phyloP scores from a whole-genome alignment of 1,140 invertebrate genomes.

The Rhopalosiphum padi region DNA sequence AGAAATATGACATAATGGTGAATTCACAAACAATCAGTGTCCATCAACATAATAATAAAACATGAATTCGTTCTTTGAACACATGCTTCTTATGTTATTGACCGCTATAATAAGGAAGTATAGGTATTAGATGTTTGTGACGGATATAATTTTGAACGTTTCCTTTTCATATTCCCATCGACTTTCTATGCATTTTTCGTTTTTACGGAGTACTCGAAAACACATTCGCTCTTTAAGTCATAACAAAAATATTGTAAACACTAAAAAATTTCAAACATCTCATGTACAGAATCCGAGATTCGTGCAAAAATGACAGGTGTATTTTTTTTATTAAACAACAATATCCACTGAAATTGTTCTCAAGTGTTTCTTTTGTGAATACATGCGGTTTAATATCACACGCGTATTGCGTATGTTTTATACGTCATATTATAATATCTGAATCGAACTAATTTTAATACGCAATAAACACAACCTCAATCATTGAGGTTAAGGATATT shows the following conservation, averaged over 20 bases:
- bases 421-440: neutral
- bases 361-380: neutral
- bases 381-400: neutral
- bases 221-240: neutral
- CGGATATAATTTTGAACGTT: neutral
- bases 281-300: neutral
- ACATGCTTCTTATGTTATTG: neutral
- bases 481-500: slow-evolving; percentile 18
- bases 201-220: neutral
- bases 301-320: neutral
- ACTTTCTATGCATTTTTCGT: neutral
- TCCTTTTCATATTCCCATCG: neutral
- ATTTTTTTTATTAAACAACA: neutral
- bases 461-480: neutral
- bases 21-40: neutral
- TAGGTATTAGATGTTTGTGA: neutral
- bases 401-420: neutral
- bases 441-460: neutral
- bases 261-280: neutral
- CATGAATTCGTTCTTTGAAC: slow-evolving; percentile 8
- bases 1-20: neutral
- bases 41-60: neutral
- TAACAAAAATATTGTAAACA: neutral
- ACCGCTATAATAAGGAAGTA: neutral
- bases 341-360: neutral